Evolutionary conservation across 1,140 invertebrate species (phyloP).

Genomic region (Eurosta solidaginis): DNA sequence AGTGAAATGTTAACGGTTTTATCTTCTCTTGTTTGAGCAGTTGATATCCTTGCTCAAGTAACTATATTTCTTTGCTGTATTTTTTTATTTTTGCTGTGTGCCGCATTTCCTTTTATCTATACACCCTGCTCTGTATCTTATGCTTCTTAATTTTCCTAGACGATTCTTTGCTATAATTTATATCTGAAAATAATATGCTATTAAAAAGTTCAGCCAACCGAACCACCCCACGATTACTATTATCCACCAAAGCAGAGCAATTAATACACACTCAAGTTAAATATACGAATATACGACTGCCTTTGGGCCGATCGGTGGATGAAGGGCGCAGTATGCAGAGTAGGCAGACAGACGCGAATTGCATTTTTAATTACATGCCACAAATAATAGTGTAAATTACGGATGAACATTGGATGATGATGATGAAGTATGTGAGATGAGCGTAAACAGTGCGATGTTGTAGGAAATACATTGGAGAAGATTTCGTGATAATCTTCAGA

Average conservation of each 20-base stretch:
- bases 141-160: not conserved
- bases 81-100: not conserved
- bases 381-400: slow-evolving; percentile 29
- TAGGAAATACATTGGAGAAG: no score
- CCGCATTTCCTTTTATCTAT: not conserved
- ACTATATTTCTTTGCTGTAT: no score
- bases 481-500: no score
- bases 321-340: not conserved
- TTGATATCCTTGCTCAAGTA: not conserved
- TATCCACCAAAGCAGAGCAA: not conserved
- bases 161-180: slow-evolving; percentile 3
- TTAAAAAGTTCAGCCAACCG: slow-evolving; percentile 29
- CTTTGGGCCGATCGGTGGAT: not conserved
- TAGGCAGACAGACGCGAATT: not conserved
- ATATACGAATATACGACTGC: not conserved
- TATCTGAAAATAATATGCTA: slow-evolving; percentile 24
- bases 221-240: not conserved
- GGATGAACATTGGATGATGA: not conserved
- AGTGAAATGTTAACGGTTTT: slow-evolving; percentile 32
- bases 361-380: slow-evolving; percentile 29
- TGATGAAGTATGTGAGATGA: no score
- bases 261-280: not conserved
- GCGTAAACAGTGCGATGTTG: no score
- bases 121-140: not conserved
- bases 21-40: slow-evolving; percentile 24